Conservation (phyloP, 2,113 vertebrate species). For the Dicerorhinus sumatrensis region DNA sequence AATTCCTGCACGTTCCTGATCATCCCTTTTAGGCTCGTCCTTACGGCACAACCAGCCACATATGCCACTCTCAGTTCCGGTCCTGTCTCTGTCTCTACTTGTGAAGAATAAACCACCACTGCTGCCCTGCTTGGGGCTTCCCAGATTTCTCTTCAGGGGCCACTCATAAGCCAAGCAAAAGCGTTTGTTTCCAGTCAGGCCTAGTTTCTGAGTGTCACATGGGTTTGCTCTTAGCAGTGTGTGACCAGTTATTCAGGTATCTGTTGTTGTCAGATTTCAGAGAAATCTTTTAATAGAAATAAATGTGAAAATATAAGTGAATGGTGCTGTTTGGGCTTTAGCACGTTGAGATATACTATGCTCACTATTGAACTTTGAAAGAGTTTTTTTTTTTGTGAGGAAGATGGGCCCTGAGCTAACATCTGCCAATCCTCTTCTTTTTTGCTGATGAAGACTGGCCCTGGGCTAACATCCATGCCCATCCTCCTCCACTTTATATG, state of each 20-base stretch:
- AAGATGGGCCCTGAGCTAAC: no score
- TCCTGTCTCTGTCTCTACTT: neutral
- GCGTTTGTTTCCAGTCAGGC: neutral
- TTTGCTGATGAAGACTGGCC: no score
- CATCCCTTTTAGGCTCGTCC: neutral
- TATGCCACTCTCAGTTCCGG: neutral
- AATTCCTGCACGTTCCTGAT: rapidly evolving
- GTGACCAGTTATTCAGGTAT: neutral
- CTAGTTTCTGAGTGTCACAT: neutral
- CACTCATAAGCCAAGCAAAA: neutral
- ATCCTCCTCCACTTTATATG: no score
- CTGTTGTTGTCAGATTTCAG: neutral
- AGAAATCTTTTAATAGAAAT: constrained; percentile 9
- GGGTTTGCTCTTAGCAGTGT: neutral
- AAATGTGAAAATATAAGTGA: neutral
- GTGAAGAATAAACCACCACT: neutral
- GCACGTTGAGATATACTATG: neutral
- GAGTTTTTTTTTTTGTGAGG: neutral
- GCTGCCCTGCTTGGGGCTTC: neutral
- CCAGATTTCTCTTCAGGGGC: neutral
- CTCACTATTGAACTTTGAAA: neutral
- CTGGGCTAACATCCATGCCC: no score
- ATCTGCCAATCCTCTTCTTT: no score
- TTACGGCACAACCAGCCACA: neutral
- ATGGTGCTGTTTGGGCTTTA: neutral